Evolutionary conservation across 2,113 vertebrate genomes (phyloP).

Genomic region (Hippocampus comes): DNA sequence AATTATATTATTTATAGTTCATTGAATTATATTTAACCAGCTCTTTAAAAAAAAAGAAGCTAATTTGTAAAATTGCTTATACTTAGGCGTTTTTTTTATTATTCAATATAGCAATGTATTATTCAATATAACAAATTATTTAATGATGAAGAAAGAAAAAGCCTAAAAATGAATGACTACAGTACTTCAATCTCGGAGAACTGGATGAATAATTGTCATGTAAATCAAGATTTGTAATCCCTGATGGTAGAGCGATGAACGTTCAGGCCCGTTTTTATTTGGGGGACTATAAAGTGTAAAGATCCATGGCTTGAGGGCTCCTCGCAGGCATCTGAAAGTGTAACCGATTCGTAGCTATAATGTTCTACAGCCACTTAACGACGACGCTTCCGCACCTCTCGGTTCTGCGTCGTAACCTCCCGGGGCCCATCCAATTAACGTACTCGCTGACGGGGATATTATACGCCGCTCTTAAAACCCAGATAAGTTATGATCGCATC

Average conservation of each 20-base stretch:
- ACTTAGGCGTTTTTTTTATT: no score
- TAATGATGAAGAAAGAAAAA: no score
- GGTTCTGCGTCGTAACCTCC: not conserved
- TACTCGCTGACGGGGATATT: not conserved
- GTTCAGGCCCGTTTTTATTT: not conserved
- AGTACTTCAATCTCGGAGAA: no score
- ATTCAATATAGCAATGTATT: no score
- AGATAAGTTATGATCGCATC: not conserved
- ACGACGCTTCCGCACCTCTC: not conserved
- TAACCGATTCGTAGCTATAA: not conserved
- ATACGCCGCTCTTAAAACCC: not conserved
- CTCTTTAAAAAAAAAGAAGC: no score
- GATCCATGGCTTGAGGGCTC: not conserved
- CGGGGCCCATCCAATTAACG: not conserved
- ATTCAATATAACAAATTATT: no score
- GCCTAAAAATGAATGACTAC: no score
- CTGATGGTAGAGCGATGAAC: not conserved
- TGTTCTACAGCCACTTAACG: constrained; percentile 6
- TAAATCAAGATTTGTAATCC: not conserved
- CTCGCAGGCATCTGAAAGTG: not conserved
- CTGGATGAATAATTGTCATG: no score
- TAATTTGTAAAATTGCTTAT: no score
- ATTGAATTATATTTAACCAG: no score
- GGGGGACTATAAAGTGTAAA: not conserved
- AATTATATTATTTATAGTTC: no score